A percentile compares a stretch with the other conserved stretches of the same genome.
Evolutionary conservation across 2,888 invertebrate genomes (phyloP).

Genomic region (Macaria notata): DNA sequence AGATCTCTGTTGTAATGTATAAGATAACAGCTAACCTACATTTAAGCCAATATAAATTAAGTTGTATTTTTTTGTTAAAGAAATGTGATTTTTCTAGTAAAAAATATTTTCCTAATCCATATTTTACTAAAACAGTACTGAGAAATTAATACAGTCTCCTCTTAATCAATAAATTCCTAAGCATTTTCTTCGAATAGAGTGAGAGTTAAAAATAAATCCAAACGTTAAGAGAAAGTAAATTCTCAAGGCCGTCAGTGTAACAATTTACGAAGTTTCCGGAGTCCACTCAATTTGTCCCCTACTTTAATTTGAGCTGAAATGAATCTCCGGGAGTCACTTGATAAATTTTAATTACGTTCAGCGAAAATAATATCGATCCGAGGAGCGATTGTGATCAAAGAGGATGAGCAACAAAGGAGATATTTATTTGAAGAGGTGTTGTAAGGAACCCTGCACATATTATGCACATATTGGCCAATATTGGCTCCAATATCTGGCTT

Average conservation of each 20-base stretch:
- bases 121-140: too few species aligned
- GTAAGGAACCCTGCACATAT: slow-evolving; percentile 43
- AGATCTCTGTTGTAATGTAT: too few species aligned
- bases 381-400: slow-evolving; percentile 69
- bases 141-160: too few species aligned
- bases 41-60: too few species aligned
- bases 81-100: too few species aligned
- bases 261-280: slow-evolving; percentile 10
- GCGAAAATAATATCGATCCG: slow-evolving; percentile 60
- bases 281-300: slow-evolving; percentile 28
- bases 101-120: too few species aligned
- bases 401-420: slow-evolving; percentile 58
- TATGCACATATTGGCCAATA: slow-evolving; percentile 10
- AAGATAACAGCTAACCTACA: too few species aligned
- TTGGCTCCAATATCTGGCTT: neutral
- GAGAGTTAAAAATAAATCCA: neutral
- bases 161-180: too few species aligned
- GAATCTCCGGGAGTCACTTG: slow-evolving; percentile 41
- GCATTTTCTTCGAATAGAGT: too few species aligned
- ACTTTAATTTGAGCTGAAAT: slow-evolving; percentile 41
- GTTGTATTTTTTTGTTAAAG: too few species aligned
- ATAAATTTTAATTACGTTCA: slow-evolving; percentile 65
- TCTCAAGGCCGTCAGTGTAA: slow-evolving; percentile 2
- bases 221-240: neutral
- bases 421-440: slow-evolving; percentile 61